phyloP scores from a whole-genome alignment of 2,888 invertebrate species.

The Meloe dianella region DNA sequence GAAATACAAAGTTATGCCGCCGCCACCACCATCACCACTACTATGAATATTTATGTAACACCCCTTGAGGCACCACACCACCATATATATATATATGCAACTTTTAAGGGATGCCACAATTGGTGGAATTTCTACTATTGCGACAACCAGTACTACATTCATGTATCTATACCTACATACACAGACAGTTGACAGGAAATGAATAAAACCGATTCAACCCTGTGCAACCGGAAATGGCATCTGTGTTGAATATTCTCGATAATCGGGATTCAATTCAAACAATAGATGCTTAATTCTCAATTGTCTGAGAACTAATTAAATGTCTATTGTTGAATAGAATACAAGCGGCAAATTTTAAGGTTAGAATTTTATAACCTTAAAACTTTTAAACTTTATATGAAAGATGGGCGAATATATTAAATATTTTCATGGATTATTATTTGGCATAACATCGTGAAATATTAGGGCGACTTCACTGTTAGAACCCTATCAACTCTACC shows the following conservation, averaged over 20 bases:
- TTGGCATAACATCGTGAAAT: neutral
- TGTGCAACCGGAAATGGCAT: neutral
- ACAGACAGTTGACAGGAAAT: neutral
- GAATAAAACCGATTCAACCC: neutral
- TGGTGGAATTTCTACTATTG: neutral
- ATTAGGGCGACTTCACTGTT: conserved; percentile 1
- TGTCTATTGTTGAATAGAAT: neutral
- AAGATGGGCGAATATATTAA: conserved; percentile 4
- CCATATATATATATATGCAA: neutral
- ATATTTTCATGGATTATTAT: conserved; percentile 8
- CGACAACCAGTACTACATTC: neutral
- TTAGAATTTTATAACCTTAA: neutral
- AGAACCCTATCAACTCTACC: conserved; percentile 10
- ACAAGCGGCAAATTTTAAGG: neutral
- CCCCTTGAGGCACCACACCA: neutral
- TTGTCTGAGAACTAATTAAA: conserved; percentile 7
- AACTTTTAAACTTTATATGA: neutral
- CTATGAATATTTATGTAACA: conserved; percentile 5
- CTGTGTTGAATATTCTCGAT: conserved; percentile 1
- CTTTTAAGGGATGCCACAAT: neutral
- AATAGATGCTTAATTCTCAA: conserved; percentile 8
- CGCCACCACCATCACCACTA: neutral
- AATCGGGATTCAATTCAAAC: neutral
- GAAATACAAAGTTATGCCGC: neutral
- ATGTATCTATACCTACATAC: neutral